Conservation (phyloP, 2,888 invertebrate genomes). For the Linnaemya tessellans region DNA sequence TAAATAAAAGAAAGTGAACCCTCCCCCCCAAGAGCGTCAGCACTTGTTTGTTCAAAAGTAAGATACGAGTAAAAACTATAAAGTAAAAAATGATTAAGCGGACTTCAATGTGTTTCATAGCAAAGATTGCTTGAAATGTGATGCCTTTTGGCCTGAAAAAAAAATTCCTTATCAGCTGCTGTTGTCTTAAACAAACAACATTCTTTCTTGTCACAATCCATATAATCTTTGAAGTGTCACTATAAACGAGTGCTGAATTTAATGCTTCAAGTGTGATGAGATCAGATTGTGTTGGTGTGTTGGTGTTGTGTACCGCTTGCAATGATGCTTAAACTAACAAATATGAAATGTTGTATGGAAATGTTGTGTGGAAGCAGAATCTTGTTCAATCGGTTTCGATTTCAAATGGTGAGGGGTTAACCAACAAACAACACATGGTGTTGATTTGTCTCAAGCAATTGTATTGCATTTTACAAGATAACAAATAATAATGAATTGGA, state of each 20-base stretch:
- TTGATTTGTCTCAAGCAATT: conserved; percentile 48
- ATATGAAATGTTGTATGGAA: conserved; percentile 45
- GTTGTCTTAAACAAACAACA: conserved; percentile 50
- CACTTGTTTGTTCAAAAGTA: conserved; percentile 53
- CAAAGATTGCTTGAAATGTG: conserved; percentile 11
- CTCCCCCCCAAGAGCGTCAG: conserved; percentile 3
- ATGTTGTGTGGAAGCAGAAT: neutral
- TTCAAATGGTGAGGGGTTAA: conserved; percentile 34
- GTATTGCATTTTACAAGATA: conserved; percentile 3
- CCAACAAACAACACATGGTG: conserved; percentile 45
- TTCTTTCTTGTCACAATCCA: neutral
- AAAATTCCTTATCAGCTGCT: conserved; percentile 61
- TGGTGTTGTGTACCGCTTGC: conserved; percentile 6
- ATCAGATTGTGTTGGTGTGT: neutral
- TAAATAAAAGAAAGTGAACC: conserved; percentile 3
- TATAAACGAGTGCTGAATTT: conserved; percentile 64
- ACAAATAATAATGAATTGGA: conserved; percentile 52
- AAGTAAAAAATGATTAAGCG: conserved; percentile 18
- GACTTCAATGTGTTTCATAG: conserved; percentile 14
- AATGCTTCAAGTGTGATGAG: conserved; percentile 67
- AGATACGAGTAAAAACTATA: neutral
- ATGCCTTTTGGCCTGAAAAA: conserved; percentile 42
- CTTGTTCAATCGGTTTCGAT: conserved; percentile 23
- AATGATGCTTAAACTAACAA: conserved; percentile 62
- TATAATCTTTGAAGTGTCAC: conserved; percentile 49